A percentile compares a stretch with the other conserved stretches of the same genome.
Conservation (phyloP, 2,113 vertebrate species). For the Fulmarus glacialis region DNA sequence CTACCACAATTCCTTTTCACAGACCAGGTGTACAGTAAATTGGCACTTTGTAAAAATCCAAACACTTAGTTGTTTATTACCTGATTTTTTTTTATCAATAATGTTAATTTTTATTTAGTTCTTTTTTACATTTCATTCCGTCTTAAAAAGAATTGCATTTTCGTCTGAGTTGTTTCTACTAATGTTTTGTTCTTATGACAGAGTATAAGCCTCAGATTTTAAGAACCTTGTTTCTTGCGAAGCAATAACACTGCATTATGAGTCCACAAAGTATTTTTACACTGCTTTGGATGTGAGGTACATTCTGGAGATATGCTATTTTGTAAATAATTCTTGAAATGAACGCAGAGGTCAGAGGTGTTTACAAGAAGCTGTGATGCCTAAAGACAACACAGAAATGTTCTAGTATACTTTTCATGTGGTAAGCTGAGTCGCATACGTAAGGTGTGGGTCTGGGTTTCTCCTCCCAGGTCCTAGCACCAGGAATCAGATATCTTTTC, state of each 20-base stretch:
- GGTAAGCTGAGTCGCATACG: neutral
- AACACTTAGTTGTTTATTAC: neutral
- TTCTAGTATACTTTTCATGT: neutral
- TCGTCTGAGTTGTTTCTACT: neutral
- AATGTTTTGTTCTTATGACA: neutral
- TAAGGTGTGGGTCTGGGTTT: neutral
- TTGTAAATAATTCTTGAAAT: neutral
- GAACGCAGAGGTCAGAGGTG: neutral
- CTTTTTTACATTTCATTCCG: neutral
- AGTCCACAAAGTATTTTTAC: neutral
- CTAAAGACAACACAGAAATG: neutral
- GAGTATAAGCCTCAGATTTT: neutral
- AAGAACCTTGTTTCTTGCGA: neutral
- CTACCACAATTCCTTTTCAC: neutral
- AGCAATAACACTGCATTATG: neutral
- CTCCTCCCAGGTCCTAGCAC: neutral
- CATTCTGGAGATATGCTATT: neutral
- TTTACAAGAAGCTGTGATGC: neutral
- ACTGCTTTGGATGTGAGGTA: neutral
- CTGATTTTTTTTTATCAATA: neutral
- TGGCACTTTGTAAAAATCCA: neutral
- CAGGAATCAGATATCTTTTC: neutral
- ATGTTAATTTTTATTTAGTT: neutral
- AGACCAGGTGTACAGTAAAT: neutral
- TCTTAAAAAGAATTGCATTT: neutral